These are phyloP conservation scores for Schrankia costaestrigalis DNA, from an alignment of 2,888 invertebrate genomes.

Conservation along the genomic window DNA sequence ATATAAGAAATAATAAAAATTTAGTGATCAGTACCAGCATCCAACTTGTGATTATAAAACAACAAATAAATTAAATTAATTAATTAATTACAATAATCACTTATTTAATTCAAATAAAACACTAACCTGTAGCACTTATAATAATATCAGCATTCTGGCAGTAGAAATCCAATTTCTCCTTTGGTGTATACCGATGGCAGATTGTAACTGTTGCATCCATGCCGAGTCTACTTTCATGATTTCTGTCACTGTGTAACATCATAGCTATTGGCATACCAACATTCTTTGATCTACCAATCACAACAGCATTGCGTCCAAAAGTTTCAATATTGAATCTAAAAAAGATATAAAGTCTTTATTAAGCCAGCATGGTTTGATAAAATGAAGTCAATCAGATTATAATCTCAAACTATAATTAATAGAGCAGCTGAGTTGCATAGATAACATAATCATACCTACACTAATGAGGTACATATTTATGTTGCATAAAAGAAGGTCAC, in stretches of 20 bases:
- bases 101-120: not conserved
- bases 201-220: constrained; percentile 94
- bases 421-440: too few relatives aligned
- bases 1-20: too few relatives aligned
- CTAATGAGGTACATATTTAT: too few relatives aligned
- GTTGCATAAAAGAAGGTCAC: too few relatives aligned
- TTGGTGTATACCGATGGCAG: constrained; percentile 93
- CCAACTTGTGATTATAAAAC: too few relatives aligned
- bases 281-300: constrained; percentile 94
- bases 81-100: too few relatives aligned
- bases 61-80: too few relatives aligned
- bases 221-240: constrained; percentile 83
- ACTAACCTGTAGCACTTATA: constrained; percentile 85
- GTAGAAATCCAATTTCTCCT: constrained; percentile 84
- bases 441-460: too few relatives aligned
- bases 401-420: too few relatives aligned
- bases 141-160: constrained; percentile 89
- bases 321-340: constrained; percentile 83
- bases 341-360: constrained; percentile 25
- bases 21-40: too few relatives aligned
- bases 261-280: constrained; percentile 95
- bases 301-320: constrained; percentile 92
- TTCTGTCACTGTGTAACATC: constrained; percentile 88
- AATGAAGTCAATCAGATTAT: too few relatives aligned
- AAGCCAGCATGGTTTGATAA: too few relatives aligned